These are phyloP conservation scores for Epirrhoe alternata DNA, from an alignment of 2,888 invertebrate genomes.

Conservation along the genomic window DNA sequence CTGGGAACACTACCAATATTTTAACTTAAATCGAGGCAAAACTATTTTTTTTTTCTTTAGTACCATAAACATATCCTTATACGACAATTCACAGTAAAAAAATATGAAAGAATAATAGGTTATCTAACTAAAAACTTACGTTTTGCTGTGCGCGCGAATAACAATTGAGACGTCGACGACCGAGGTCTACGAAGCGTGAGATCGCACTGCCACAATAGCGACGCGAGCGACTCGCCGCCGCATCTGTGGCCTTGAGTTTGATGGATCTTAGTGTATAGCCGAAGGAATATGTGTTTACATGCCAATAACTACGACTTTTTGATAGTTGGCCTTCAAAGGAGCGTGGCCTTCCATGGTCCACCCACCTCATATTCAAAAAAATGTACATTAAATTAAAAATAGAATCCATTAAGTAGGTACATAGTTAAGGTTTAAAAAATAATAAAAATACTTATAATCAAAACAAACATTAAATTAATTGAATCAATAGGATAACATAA, in stretches of 20 bases:
- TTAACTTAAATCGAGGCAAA: slow-evolving; percentile 28
- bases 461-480: no score
- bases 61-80: slow-evolving; percentile 36
- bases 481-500: no score
- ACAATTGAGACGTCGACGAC: slow-evolving; percentile 29
- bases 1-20: slow-evolving; percentile 38
- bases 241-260: slow-evolving; percentile 32
- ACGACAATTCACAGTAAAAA: slow-evolving; percentile 41
- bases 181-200: slow-evolving; percentile 33
- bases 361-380: neutral
- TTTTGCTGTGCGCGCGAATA: slow-evolving; percentile 26
- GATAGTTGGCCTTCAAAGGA: neutral
- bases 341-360: slow-evolving; percentile 3
- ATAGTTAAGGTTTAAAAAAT: no score
- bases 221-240: slow-evolving; percentile 32
- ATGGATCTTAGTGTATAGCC: slow-evolving; percentile 28
- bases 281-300: slow-evolving; percentile 32
- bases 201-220: slow-evolving; percentile 32
- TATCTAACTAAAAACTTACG: slow-evolving; percentile 25
- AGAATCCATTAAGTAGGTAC: no score
- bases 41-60: slow-evolving; percentile 29
- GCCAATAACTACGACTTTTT: neutral
- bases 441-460: no score
- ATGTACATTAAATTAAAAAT: no score
- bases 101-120: slow-evolving; percentile 33